Evolutionary conservation across 2,113 vertebrate genomes (phyloP).

Genomic region (Oncorhynchus mykiss): DNA sequence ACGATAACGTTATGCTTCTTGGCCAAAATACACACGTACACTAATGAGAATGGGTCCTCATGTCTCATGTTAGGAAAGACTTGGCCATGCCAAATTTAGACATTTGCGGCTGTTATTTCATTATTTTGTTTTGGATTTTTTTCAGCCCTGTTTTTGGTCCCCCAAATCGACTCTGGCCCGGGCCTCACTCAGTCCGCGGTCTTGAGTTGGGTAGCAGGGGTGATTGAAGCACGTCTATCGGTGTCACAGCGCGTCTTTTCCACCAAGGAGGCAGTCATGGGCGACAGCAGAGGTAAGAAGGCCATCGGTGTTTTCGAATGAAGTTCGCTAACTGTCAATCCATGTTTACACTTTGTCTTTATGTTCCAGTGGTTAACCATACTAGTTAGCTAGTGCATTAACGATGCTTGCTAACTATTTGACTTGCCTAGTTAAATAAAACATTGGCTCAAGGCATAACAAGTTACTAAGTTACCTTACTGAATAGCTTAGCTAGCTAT

Average conservation of each 20-base stretch:
- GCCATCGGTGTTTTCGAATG: background rate
- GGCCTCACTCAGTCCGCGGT: constrained; percentile 75
- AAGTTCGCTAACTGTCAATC: background rate
- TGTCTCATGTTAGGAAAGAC: background rate
- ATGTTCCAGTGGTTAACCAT: background rate
- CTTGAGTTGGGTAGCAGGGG: constrained; percentile 65
- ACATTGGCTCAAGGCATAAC: background rate
- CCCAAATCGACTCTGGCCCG: constrained; percentile 62
- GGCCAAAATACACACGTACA: background rate
- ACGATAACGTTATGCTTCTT: background rate
- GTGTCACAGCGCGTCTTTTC: constrained; percentile 16
- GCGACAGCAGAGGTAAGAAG: constrained; percentile 78
- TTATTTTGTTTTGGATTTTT: constrained; percentile 26
- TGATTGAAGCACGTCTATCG: constrained; percentile 37
- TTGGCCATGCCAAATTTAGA: background rate
- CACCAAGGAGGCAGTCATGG: constrained; percentile 63
- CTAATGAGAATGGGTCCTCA: background rate
- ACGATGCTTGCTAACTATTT: background rate
- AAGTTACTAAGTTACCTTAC: background rate
- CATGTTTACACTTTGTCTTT: background rate
- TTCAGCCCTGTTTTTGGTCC: constrained; percentile 67
- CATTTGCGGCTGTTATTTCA: background rate
- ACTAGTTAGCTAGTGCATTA: background rate
- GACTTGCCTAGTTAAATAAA: too few species aligned
- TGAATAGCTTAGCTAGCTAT: background rate